Percentiles rank a stretch among this genome's conserved stretches.
Conservation (phyloP, 23 tunicate genomes). For the Phallusia fumigata region DNA sequence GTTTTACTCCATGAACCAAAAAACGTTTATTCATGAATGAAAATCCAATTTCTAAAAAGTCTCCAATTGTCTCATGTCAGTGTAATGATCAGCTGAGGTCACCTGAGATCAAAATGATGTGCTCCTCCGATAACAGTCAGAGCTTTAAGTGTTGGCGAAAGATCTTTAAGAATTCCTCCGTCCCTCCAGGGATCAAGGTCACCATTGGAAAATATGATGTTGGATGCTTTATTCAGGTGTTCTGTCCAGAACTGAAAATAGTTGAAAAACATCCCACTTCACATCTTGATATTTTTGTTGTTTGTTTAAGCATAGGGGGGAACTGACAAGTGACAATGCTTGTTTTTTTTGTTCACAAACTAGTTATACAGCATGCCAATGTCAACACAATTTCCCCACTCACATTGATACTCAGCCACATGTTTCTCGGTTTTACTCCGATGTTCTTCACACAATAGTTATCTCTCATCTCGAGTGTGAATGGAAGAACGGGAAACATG, state of each 20-base stretch:
- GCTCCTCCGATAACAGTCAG: constrained; percentile 86
- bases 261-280: too few relatives aligned
- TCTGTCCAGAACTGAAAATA: constrained; percentile 78
- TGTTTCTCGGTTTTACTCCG: constrained; percentile 64
- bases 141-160: constrained; percentile 61
- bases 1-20: too few relatives aligned
- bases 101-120: constrained; percentile 98
- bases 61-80: too few relatives aligned
- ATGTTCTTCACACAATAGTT: constrained; percentile 65
- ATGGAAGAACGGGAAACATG: constrained; percentile 91
- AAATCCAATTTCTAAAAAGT: too few relatives aligned
- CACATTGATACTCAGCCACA: constrained; percentile 70
- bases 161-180: constrained; percentile 79
- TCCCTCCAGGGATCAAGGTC: constrained; percentile 97
- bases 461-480: constrained; percentile 69
- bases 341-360: too few relatives aligned
- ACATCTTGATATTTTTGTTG: too few relatives aligned
- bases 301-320: too few relatives aligned
- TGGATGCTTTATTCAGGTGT: constrained; percentile 47
- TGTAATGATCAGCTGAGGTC: too few relatives aligned
- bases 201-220: constrained; percentile 98
- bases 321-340: too few relatives aligned
- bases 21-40: too few relatives aligned
- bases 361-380: too few relatives aligned
- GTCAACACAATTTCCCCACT: too few relatives aligned